Evolutionary conservation across 1,140 invertebrate species (phyloP), one percentile per base, ranked within the genome.

Genomic region (Hydropsyche tenuis): DNA sequence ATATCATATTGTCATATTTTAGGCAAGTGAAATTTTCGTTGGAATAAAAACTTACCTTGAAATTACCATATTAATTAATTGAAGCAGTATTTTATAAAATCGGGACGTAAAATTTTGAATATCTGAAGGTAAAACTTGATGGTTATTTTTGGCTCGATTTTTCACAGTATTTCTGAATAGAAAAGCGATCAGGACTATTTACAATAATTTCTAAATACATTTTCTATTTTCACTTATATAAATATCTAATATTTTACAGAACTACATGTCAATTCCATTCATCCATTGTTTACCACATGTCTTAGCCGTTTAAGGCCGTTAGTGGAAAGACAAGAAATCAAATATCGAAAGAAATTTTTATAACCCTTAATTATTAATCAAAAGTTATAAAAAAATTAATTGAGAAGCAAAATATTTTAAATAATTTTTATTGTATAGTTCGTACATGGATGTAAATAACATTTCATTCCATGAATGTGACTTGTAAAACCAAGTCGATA

Each of bases 201-300:
- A 37, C 30, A 37, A 37, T 37, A 53, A 20, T 16, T 60, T 60
- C 23, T 60, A 60, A n/a, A 60, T 60, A 56, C 18, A 23, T 56
- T 22, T 22, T 60, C 18, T 60, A 60, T 25, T 53, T 53, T 25
- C 11, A 60, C 11, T 60, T 48, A 16, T 9, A 37, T 37, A 37
- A 37, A 4, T 64, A 18, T 48, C 43, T 48, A 25, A 65, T 42
- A 20, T 46, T 65, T 46, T 68, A 72, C 70, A 37, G 42, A 69
- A 43, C 76, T 77, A 77, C 76, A 46, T 48, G 48, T 77, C 76
- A 77, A 77, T 77, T 77, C 76, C 76, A 73, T 75, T 72, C 76
- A 75, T 77, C 56, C 76, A 77, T 77, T 77, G 76, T 74, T 70
- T 75, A 68, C 76, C 73, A 75, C 76, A 69, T 69, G 22, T 14